These are phyloP conservation scores for Silurus asotus DNA, from an alignment of 2,113 vertebrate genomes.

Conservation along the genomic window DNA sequence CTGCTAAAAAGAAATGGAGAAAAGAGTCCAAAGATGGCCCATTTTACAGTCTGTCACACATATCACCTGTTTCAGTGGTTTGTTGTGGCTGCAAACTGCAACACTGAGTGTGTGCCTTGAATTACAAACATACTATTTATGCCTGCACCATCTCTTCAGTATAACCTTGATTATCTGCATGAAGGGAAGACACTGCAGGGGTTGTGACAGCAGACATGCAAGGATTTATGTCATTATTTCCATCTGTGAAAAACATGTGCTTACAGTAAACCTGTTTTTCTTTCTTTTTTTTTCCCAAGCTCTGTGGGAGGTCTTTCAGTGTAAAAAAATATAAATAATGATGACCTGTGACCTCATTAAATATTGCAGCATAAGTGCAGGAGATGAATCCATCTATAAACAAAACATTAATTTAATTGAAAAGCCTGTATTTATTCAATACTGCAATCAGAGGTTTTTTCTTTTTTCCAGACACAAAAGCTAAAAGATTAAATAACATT, in stretches of 20 bases:
- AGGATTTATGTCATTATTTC: neutral
- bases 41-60: conserved; percentile 37
- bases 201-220: neutral
- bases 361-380: neutral
- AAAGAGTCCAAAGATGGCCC: neutral
- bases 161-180: conserved; percentile 36
- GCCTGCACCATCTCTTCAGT: conserved; percentile 18
- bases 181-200: neutral
- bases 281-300: neutral
- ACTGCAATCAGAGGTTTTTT: neutral
- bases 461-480: neutral
- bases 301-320: neutral
- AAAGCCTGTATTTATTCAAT: neutral
- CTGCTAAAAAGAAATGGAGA: conserved; percentile 6
- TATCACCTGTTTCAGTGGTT: conserved; percentile 43
- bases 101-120: conserved; percentile 35
- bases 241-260: neutral
- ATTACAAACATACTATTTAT: conserved; percentile 32
- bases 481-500: neutral
- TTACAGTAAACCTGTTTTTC: neutral
- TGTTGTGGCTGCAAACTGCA: conserved; percentile 37
- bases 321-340: neutral
- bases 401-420: too few species aligned
- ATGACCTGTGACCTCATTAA: neutral
- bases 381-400: neutral